Evolutionary conservation across 2,888 invertebrate species (phyloP), one percentile per base, ranked within the genome.

Genomic region (Caenorhabditis plicata): DNA sequence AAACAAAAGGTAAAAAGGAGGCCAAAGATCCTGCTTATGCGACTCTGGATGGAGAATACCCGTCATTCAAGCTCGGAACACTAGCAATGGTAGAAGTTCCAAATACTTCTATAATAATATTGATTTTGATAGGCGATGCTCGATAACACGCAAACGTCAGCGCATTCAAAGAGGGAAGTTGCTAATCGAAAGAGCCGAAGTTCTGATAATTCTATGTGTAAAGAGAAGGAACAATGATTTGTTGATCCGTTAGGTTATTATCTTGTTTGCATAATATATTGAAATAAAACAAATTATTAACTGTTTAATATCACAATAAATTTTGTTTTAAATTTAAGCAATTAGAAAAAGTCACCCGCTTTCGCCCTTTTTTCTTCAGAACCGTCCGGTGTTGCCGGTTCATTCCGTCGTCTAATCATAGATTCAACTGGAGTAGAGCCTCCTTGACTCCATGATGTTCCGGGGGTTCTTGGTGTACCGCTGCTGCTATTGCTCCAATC

Each of bases 301-400:
- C n/a, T n/a, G n/a, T 22, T 17, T 40, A 25, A 39, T 17, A 23
- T 26, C 20, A 20, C 3, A 26, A 32, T 22, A 11, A 39, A 3
- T 2, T 19, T 4, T 13, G 2, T 40, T 2, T n/a, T n/a, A n/a
- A n/a, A n/a, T n/a, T 8, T 7, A 32, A 44, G 23, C 11, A 43
- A 23, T 46, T 49, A 62, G 46, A 65, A 65, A 29, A 65, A 65
- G 35, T 65, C 65, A 20, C 65, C 65, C 17, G 65, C 65, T 19
- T 40, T 36, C 1, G 65, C 50, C 17, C 64, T 26, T 2, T 26
- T 35, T 33, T 29, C 7, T 17, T 36, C 20, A 31, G 29, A 8
- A 4, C 11, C 2, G 7, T 29, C 22, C 22, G 42, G 13, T 23
- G 42, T 31, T 15, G 42, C 3, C 11, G 29, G 29, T 11, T 42